Evolutionary conservation across 1,140 invertebrate genomes (phyloP).

Genomic region (Triops cancriformis): DNA sequence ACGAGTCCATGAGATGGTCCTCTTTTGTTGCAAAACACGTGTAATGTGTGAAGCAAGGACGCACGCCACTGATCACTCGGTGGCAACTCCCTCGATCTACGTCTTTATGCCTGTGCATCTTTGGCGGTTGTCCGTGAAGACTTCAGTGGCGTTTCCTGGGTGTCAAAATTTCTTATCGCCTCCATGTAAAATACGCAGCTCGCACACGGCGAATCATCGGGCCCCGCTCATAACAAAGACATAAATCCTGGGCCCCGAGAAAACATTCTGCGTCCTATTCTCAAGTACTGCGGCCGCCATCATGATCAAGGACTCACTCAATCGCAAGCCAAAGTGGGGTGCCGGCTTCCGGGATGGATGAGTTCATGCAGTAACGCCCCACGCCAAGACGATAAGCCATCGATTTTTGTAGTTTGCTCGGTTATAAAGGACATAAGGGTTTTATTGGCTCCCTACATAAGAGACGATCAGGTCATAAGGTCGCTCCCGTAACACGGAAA

Average conservation of each 20-base stretch:
- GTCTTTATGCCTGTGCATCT: background rate
- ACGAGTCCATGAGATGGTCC: background rate
- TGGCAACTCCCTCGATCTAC: background rate
- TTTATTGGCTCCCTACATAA: background rate
- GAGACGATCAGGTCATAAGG: conserved; percentile 5
- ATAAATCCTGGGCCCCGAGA: background rate
- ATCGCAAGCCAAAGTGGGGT: background rate
- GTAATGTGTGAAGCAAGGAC: background rate
- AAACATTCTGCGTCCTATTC: background rate
- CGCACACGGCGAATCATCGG: background rate
- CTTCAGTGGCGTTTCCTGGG: background rate
- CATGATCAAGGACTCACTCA: background rate
- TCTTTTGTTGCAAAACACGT: background rate
- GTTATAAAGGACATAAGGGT: background rate
- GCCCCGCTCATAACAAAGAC: background rate
- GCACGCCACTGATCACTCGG: background rate
- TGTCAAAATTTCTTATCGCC: background rate
- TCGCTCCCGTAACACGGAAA: background rate
- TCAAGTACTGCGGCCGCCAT: background rate
- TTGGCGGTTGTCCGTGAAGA: background rate
- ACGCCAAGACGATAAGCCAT: background rate
- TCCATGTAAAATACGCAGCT: background rate
- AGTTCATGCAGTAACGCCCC: background rate
- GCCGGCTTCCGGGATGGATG: background rate
- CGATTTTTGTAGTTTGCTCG: background rate